Conservation (phyloP, 2,888 invertebrate species). For the Colletes collaris region DNA sequence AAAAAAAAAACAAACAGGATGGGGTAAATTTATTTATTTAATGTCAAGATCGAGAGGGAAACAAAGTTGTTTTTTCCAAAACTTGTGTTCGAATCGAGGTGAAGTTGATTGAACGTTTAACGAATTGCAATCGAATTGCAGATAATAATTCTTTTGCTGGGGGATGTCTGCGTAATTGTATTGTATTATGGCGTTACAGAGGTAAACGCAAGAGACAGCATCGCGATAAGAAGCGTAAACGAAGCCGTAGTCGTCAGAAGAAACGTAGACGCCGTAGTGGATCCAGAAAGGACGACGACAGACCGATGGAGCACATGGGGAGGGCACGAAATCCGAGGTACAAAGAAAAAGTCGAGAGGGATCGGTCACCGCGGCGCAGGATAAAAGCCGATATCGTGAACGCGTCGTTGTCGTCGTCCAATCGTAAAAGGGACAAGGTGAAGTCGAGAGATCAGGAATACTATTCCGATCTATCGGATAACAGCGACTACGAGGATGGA, state of each 20-base stretch:
- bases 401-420: conserved; percentile 13
- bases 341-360: conserved; percentile 41
- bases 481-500: conserved; percentile 44
- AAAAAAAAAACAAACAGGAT: no score
- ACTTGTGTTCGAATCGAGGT: no score
- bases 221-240: conserved; percentile 5
- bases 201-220: not conserved
- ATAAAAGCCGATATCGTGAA: conserved; percentile 20
- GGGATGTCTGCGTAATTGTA: no score
- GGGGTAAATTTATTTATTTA: no score
- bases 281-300: conserved; percentile 14
- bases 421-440: conserved; percentile 24
- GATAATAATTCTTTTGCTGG: no score
- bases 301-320: not conserved
- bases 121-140: no score
- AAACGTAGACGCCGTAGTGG: conserved; percentile 12
- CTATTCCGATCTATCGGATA: conserved; percentile 49
- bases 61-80: no score
- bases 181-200: not conserved
- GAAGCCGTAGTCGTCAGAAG: conserved; percentile 3
- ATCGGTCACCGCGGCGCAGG: conserved; percentile 28
- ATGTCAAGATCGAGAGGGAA: no score
- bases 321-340: conserved; percentile 26
- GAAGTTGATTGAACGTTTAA: no score
- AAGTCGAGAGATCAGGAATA: conserved; percentile 5